Base-by-base conservation (phyloP, 2,888 invertebrate species). In the Cybosia mesomella region DNA sequence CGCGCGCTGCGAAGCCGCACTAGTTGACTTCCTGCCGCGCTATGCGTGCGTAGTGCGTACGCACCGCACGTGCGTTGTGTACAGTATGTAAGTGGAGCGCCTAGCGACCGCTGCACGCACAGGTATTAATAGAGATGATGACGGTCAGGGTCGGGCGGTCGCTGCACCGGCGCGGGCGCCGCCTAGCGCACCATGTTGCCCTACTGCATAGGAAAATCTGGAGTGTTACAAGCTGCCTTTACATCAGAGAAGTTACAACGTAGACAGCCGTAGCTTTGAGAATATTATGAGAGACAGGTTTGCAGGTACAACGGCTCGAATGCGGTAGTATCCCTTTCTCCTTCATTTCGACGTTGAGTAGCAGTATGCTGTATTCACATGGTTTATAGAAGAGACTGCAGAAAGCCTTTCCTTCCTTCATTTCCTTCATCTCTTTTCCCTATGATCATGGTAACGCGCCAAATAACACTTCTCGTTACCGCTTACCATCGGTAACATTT, bases 61-160 rank as follows among this genome's bases (percentile, higher is more conserved):
- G 36, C 63, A 39, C 22, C 22, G 28, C 54, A 34, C 63, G 63
- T 55, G 55, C 24, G 36, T 55, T 21, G 54, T 10, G 57, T 57
- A 43, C 55, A 67, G 49, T 61, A 65, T 72, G 71, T 76, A 70
- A 73, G 67, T 73, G 70, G 74, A 67, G 72, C 74, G 80, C 76
- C 78, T 75, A 65, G 80, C 80, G 76, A 81, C 79, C 72, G 73
- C 76, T 78, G 76, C 79, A 79, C 72, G 75, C 71, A 68, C 80
- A 81, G 70, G 81, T 90, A 90, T 88, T 86, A 87, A 91, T 91
- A 90, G 89, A 82, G 76, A 71, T 87, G 89, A 88, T 83, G 81
- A 75, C 85, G 89, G 88, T 87, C 88, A 88, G 80, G 90, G 90
- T 85, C 91, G 87, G 80, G 85, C 84, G 87, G 87, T 87, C 88